Base-by-base conservation (phyloP, 2,797 vertebrate species). In the Loris lydekkerianus region DNA sequence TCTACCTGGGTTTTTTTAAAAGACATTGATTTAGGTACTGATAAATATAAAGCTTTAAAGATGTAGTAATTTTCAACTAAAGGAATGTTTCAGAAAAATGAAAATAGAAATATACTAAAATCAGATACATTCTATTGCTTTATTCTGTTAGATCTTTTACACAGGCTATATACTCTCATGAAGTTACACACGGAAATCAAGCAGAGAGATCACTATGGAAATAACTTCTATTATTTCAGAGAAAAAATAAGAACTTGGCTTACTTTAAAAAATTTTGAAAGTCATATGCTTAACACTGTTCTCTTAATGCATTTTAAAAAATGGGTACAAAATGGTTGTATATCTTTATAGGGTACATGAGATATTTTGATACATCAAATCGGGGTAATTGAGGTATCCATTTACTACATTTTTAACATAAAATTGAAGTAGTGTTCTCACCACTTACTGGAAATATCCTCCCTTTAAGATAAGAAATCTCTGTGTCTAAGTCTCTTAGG, bases 371-470 rank as follows among this genome's bases (percentile, higher is more conserved):
- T n/a, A 67, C 15, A 67, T 65, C 63, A 65, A 67, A 67, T 67
- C 31, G n/a, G 14, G 31, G 65, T 67, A 67, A 67, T 18, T 67
- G 65, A 31, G 15, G 65, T 17, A 67, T 17, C 31, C 65, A 67
- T 67, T 18, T 67, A 67, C n/a, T 67, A 31, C 15, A 67, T 67
- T 67, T 67, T 83, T 93, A 92, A 96, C 72, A 92, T 56, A 88
- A 96, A 96, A 80, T 77, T 88, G 84, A 97, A 95, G n/a, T 0
- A 90, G 88, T 84, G 86, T 81, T 94, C 93, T 82, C 92, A 86
- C 69, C 87, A 98, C 99, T 98, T 98, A 99, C 99, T 97, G 97
- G 96, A 93, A 97, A 86, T 93, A 98, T 43, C 97, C 96, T 98
- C 95, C 96, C 97, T 97, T 98, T 98, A 70, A 99, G 97, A 70